Evolutionary conservation across 2,888 invertebrate genomes (phyloP).

Genomic region (Panzeria rudis): DNA sequence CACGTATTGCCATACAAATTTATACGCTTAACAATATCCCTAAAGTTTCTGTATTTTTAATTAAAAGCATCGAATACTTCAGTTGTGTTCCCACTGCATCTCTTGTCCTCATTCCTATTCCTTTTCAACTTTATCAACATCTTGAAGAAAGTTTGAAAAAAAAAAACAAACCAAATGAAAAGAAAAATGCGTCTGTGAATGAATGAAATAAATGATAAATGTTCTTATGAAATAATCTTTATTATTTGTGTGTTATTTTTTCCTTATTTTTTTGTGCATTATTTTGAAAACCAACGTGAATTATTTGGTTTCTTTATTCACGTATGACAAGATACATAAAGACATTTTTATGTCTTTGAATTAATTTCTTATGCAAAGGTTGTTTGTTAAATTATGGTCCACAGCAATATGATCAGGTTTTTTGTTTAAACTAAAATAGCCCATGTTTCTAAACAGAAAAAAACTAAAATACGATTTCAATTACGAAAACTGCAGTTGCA

Average conservation of each 20-base stretch:
- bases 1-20: conserved; percentile 69
- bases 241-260: conserved; percentile 11
- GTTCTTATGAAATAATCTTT: conserved; percentile 38
- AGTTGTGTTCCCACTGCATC: background rate
- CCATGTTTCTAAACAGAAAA: too few species aligned
- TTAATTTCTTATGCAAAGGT: background rate
- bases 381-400: background rate
- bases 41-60: conserved; percentile 69
- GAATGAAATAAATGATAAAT: conserved; percentile 34
- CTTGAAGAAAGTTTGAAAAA: conserved; percentile 42
- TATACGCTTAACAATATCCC: conserved; percentile 67
- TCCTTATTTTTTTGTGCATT: background rate
- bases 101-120: conserved; percentile 30
- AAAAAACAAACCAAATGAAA: conserved; percentile 18
- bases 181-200: conserved; percentile 8
- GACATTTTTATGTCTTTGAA: conserved; percentile 4
- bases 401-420: too few species aligned
- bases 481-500: too few species aligned
- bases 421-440: background rate
- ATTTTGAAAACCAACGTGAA: conserved; percentile 21
- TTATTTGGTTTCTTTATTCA: conserved; percentile 40
- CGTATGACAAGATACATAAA: conserved; percentile 35
- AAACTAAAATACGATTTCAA: too few species aligned
- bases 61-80: conserved; percentile 66
- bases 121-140: conserved; percentile 50